Percentiles rank a stretch among this genome's conserved stretches.
These are phyloP conservation scores for Trachelus iudaicus DNA, from an alignment of 2,888 invertebrate genomes.

Conservation along the genomic window DNA sequence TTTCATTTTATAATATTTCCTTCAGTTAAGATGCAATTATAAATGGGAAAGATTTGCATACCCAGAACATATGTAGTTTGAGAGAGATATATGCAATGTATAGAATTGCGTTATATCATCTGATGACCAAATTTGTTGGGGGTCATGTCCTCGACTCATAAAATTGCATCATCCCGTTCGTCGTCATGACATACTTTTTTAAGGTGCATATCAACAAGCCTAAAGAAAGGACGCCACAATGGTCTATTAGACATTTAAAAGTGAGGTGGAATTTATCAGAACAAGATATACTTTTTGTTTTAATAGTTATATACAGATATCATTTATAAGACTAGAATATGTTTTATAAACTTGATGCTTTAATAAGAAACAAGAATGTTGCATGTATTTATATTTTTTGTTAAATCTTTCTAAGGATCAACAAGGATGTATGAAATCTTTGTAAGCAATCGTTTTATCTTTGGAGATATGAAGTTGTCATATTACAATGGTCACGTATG, in stretches of 20 bases:
- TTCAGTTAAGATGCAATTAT: not conserved
- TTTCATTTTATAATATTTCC: not conserved
- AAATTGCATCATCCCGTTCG: not conserved
- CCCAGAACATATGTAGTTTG: not conserved
- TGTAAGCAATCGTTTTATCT: not conserved
- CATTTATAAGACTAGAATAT: not conserved
- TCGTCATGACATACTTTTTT: not conserved
- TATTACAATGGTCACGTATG: constrained; percentile 1
- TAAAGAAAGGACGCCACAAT: not conserved
- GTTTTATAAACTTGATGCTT: not conserved
- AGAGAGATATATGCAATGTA: not conserved
- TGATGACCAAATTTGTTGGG: constrained; percentile 10
- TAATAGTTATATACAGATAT: not conserved
- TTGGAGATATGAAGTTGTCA: constrained; percentile 4
- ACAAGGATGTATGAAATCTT: not conserved
- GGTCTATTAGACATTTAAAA: not conserved
- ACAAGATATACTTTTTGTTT: not conserved
- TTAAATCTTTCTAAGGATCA: not conserved
- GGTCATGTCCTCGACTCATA: constrained; percentile 7
- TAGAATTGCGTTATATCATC: not conserved
- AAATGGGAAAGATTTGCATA: not conserved
- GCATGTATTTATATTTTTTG: no score
- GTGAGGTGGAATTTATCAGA: not conserved
- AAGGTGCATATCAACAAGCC: not conserved
- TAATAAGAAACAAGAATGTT: no score